phyloP scores from a whole-genome alignment of 2,113 vertebrate species.

The Oreochromis niloticus region DNA sequence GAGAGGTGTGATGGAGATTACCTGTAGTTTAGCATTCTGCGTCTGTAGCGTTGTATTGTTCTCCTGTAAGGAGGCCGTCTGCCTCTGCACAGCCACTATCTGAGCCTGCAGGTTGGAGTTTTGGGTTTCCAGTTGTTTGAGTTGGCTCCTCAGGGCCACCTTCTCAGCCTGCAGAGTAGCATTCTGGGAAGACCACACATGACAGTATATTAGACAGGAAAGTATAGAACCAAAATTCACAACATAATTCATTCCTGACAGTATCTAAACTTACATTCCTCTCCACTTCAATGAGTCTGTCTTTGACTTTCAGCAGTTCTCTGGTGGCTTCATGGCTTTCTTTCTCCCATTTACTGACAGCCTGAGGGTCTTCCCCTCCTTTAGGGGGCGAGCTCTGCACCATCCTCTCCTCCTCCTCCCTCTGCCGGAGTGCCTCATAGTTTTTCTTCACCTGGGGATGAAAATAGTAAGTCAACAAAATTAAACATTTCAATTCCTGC shows the following conservation, averaged over 20 bases:
- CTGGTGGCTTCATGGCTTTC: slow-evolving; percentile 93
- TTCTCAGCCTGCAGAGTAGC: slow-evolving; percentile 97
- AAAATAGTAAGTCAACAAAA: background rate
- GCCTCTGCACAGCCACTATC: slow-evolving; percentile 91
- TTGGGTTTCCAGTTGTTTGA: slow-evolving; percentile 93
- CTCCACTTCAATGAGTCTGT: slow-evolving; percentile 94
- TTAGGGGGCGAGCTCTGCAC: slow-evolving; percentile 83
- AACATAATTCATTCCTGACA: background rate
- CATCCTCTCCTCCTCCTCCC: slow-evolving; percentile 94
- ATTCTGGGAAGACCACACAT: slow-evolving; percentile 75
- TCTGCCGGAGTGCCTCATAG: slow-evolving; percentile 95
- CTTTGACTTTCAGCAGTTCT: slow-evolving; percentile 94
- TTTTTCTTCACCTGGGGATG: slow-evolving; percentile 91
- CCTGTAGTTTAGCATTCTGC: slow-evolving; percentile 97
- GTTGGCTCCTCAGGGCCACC: slow-evolving; percentile 89
- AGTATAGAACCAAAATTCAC: background rate
- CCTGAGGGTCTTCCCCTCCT: slow-evolving; percentile 75
- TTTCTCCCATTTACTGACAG: slow-evolving; percentile 86
- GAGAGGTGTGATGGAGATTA: slow-evolving; percentile 12
- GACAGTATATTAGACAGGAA: background rate
- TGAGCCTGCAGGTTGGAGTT: slow-evolving; percentile 94
- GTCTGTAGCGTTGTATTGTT: slow-evolving; percentile 94
- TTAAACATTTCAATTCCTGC: background rate
- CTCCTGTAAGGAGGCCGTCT: slow-evolving; percentile 90
- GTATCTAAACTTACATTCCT: slow-evolving; percentile 82